These are phyloP conservation scores for Cyclargus thomasi DNA, from an alignment of 1,140 invertebrate genomes.

Conservation along the genomic window DNA sequence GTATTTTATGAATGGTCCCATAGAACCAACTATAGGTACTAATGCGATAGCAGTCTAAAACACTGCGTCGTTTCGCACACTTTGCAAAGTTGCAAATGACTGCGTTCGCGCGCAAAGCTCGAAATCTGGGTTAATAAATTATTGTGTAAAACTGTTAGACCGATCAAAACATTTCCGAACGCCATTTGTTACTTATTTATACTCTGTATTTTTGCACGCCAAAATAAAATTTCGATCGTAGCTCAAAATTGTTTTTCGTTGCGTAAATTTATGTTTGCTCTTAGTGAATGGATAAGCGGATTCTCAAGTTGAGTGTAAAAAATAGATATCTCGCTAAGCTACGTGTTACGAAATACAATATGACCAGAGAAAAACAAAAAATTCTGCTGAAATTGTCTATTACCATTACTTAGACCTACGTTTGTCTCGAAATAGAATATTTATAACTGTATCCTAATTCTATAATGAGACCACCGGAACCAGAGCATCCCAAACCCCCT, in stretches of 20 bases:
- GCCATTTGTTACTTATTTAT: not conserved
- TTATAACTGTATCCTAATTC: no score
- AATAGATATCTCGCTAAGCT: not conserved
- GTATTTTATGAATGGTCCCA: no score
- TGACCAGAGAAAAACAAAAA: no score
- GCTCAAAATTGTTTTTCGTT: constrained; percentile 6
- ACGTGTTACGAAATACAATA: not conserved
- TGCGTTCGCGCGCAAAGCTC: constrained; percentile 18
- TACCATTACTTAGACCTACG: no score
- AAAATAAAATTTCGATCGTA: not conserved
- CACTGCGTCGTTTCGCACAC: not conserved
- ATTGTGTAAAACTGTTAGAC: constrained; percentile 18
- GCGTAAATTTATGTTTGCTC: not conserved
- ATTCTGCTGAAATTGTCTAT: no score
- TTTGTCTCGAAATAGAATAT: no score
- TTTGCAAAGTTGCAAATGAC: constrained; percentile 3
- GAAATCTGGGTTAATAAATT: constrained; percentile 18
- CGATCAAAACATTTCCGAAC: not conserved
- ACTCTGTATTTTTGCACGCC: constrained; percentile 9
- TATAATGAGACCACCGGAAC: no score
- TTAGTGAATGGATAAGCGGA: not conserved
- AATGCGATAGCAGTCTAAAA: no score
- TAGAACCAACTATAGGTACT: no score
- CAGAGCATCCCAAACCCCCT: no score
- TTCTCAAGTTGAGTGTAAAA: not conserved